A percentile compares a stretch with the other conserved stretches of the same genome.
Evolutionary conservation across 1,140 invertebrate species (phyloP).

Genomic region (Proctacanthus coquilletti): DNA sequence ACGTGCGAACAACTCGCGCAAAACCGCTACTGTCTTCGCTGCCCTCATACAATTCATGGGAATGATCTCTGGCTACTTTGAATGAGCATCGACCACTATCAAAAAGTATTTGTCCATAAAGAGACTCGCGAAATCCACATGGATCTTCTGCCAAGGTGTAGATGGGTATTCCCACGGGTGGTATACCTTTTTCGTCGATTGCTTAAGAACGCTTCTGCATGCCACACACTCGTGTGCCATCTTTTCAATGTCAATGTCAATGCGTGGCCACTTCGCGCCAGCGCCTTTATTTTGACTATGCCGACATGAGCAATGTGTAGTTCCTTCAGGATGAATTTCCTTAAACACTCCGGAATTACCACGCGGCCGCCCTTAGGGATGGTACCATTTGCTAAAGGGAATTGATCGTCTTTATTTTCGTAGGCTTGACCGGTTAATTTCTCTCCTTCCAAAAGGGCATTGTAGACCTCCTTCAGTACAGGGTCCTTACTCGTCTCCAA

Average conservation of each 20-base stretch:
- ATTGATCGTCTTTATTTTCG: slow-evolving; percentile 8
- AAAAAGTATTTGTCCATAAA: slow-evolving; percentile 7
- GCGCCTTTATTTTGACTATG: slow-evolving; percentile 33
- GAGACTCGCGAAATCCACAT: slow-evolving; percentile 7
- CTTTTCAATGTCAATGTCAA: slow-evolving; percentile 30
- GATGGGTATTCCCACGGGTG: slow-evolving; percentile 5
- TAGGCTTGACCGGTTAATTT: no score
- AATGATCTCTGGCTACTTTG: slow-evolving; percentile 8
- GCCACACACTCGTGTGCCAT: slow-evolving; percentile 5
- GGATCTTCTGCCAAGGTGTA: slow-evolving; percentile 6
- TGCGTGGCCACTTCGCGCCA: slow-evolving; percentile 31
- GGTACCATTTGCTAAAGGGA: slow-evolving; percentile 7
- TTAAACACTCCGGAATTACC: slow-evolving; percentile 14
- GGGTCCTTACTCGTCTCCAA: no score
- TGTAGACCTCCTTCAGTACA: no score
- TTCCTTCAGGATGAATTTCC: slow-evolving; percentile 14
- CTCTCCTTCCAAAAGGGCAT: no score
- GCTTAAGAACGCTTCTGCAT: slow-evolving; percentile 5
- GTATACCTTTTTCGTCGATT: slow-evolving; percentile 3
- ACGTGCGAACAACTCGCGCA: slow-evolving; percentile 11
- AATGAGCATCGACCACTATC: slow-evolving; percentile 9
- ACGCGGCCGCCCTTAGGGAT: slow-evolving; percentile 12
- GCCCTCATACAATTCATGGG: slow-evolving; percentile 8
- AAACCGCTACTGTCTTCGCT: slow-evolving; percentile 5
- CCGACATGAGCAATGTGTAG: slow-evolving; percentile 31